A percentile compares a stretch with the other conserved stretches of the same genome.
Conservation (phyloP, 2,113 vertebrate species). For the Phyllostomus hastatus region DNA sequence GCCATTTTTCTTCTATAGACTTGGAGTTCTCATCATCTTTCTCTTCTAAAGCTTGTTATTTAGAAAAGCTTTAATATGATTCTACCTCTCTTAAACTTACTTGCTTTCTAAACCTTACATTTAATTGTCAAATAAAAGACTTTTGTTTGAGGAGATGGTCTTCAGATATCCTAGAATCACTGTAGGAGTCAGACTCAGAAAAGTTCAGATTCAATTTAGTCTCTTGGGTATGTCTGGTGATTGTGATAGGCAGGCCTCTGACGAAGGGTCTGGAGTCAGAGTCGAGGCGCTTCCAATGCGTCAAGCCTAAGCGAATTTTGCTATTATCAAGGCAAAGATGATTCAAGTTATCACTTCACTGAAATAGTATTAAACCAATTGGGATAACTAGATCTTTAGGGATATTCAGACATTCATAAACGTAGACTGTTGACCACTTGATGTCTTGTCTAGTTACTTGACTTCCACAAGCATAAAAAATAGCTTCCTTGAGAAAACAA, state of each 20-base stretch:
- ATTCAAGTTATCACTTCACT: neutral
- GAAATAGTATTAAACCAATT: neutral
- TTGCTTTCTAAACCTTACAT: neutral
- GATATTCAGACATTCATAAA: neutral
- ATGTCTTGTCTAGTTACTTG: neutral
- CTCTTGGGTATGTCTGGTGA: neutral
- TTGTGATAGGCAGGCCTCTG: neutral
- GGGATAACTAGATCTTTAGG: neutral
- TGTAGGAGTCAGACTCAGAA: neutral
- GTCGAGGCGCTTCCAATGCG: neutral
- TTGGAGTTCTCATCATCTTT: neutral
- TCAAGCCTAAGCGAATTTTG: neutral
- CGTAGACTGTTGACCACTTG: neutral
- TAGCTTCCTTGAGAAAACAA: neutral
- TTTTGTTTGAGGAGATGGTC: neutral
- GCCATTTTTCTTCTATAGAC: neutral
- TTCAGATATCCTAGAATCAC: neutral
- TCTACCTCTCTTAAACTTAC: neutral
- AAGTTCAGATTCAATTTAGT: neutral
- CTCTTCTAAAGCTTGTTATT: neutral
- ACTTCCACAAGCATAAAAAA: neutral
- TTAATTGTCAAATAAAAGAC: neutral
- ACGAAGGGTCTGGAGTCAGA: neutral
- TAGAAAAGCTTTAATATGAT: neutral
- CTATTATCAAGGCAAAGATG: neutral